Base-by-base conservation (phyloP, 2,797 vertebrate species). In the Apogon talboti region DNA sequence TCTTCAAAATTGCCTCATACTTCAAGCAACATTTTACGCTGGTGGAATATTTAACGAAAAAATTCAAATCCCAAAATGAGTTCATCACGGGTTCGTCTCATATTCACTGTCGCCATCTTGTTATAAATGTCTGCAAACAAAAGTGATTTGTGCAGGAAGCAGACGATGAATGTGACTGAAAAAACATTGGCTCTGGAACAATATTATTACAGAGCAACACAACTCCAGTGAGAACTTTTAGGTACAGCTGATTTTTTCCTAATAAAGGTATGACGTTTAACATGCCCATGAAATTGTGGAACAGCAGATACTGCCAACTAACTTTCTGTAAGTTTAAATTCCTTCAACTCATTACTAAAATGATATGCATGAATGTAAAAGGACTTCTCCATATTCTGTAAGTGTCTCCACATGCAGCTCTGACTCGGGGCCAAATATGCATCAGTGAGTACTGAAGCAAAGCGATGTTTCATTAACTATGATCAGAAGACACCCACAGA, bases 381-480 rank as follows among this genome's bases (percentile, higher is more conserved):
- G 52, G 50, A 48, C n/a, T 38, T 49, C 52, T 73, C n/a, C 35
- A 46, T 60, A 61, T 58, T 50, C 18, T 9, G 35, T 60, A 64
- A 82, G 38, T 58, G 48, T 54, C 46, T 66, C 53, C 64, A 78
- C 51, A 80, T 66, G 65, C 51, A 5, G 57, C 58, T 68, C 24
- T 70, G 54, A 77, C 77, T 73, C 38, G 44, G 33, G 50, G 59
- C 47, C 41, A 83, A 77, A 81, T 64, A 52, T 59, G 65, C 65
- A 76, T 71, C 41, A 62, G 41, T 59, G 58, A 79, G 61, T 30
- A 63, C 60, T 58, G 63, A 54, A 75, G 71, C 46, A 60, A 70
- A 41, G 55, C 57, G 53, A 69, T 66, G 68, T 83, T 88, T 85
- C 62, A 81, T 82, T 82, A 80, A 64, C 56, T 64, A 19, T 16